Base-by-base conservation (phyloP, 2,888 invertebrate species). In the Limnephilus lunatus region DNA sequence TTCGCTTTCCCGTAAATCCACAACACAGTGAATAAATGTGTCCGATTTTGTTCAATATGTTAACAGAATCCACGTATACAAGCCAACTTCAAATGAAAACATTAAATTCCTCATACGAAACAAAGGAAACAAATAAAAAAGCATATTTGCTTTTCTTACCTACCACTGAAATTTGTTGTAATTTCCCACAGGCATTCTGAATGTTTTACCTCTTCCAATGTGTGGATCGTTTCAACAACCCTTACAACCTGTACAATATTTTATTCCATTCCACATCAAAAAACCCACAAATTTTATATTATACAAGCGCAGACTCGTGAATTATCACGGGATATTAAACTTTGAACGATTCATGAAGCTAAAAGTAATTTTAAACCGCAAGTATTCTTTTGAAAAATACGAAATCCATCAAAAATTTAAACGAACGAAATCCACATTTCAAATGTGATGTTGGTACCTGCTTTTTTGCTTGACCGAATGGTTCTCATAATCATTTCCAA, bases 171-270 rank as follows among this genome's bases (percentile, higher is more conserved):
- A 85, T 86, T 86, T 86, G 86, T 86, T 86, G 86, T 86, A 86
- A 86, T 86, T 86, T 86, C 86, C 86, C 86, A 25, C 35, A 86
- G 86, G 86, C 30, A 35, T 83, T 83, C 35, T 25, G 83, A 83
- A 83, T 31, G 83, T 83, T 83, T 83, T 35, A 83, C 83, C 83
- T 83, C 25, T 25, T 83, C 19, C 35, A 35, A 32, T 83, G 83
- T 25, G 32, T 83, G 83, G 83, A 83, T 35, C 83, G 39, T 35
- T 83, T 39, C 35, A 15, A 25, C 19, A 83, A 32, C 83, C 35
- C 25, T 83, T 83, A 39, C 35, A 83, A 68, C 68, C 68, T 68
- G 68, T 5, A 68, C 25, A 68, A 68, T 2, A 68, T 25, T n/a
- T 68, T 68, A 68, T 68, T 68, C 25, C 25, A 68, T 25, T n/a